Evolutionary conservation across 2,888 invertebrate genomes (phyloP), one percentile per base, ranked within the genome.

Genomic region (Oxyscelio sp.): DNA sequence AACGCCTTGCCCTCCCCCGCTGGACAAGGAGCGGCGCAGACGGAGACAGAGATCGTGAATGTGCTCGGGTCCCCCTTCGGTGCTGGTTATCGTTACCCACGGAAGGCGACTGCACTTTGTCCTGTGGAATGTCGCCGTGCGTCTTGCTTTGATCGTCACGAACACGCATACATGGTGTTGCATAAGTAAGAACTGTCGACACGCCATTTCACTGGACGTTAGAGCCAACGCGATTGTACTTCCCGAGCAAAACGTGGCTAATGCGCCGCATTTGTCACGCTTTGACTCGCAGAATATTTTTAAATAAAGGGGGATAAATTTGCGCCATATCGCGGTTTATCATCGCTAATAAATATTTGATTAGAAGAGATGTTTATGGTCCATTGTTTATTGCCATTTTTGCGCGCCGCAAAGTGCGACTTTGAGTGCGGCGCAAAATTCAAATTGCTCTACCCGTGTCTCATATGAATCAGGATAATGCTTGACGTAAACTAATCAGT

Each of bases 21-120:
- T 17, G 50, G 58, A 71, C 4, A 22, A 71, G 43, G 56, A 71
- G 34, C 9, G 45, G 13, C 50, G 58, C 21, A 21, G 34, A 71
- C 48, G 38, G 73, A 68, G 73, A 81, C 45, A 74, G 68, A 61
- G 80, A 71, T 73, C 80, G 58, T 71, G 80, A 77, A 81, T 77
- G 84, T 73, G 80, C 84, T 85, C 73, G n/a, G 84, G 80, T 80
- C 71, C 77, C 80, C 75, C 80, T 77, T 84, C 66, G 70, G 59
- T 17, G 71, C 77, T 66, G 77, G 71, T 84, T 84, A 84, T 84
- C 80, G 80, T 80, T 79, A 61, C 19, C 75, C 77, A 63, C 74
- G 81, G 71, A 85, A 80, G 68, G 81, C 85, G 81, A 81, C 85
- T 85, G 85, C 78, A 85, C 85, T 85, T 85, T 85, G 85, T 85